phyloP scores from a whole-genome alignment of 23 tunicate species.

The Halocynthia roretzi region DNA sequence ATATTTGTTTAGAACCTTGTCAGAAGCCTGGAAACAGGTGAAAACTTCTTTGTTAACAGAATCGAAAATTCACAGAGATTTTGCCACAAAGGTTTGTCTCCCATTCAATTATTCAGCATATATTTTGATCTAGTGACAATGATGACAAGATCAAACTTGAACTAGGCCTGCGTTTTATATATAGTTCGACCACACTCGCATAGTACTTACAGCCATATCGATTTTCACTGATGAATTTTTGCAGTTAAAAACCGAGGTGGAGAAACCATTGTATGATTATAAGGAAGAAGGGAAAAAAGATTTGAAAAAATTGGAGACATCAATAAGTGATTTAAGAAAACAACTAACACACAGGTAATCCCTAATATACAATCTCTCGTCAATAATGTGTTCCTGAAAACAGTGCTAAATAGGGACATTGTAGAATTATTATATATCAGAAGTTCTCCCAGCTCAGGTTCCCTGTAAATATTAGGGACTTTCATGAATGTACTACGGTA shows the following conservation, averaged over 20 bases:
- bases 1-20: constrained; percentile 39
- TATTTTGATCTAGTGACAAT: too few species aligned
- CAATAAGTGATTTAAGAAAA: constrained; percentile 50
- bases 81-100: constrained; percentile 65
- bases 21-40: constrained; percentile 69
- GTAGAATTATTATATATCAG: too few species aligned
- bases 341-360: constrained; percentile 65
- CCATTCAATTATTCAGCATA: neutral
- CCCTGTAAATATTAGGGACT: too few species aligned
- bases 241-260: constrained; percentile 58
- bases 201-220: neutral
- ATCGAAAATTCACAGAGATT: constrained; percentile 65
- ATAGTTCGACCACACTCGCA: too few species aligned
- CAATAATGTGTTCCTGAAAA: too few species aligned
- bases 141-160: too few species aligned
- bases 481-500: neutral
- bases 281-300: constrained; percentile 79
- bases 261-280: constrained; percentile 51
- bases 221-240: neutral
- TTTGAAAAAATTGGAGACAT: constrained; percentile 50
- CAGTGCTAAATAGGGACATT: too few species aligned
- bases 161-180: too few species aligned
- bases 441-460: too few species aligned
- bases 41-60: constrained; percentile 54
- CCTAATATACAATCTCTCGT: too few species aligned